Conservation (phyloP, 1,140 invertebrate species). For the Drosophila tsacasi region DNA sequence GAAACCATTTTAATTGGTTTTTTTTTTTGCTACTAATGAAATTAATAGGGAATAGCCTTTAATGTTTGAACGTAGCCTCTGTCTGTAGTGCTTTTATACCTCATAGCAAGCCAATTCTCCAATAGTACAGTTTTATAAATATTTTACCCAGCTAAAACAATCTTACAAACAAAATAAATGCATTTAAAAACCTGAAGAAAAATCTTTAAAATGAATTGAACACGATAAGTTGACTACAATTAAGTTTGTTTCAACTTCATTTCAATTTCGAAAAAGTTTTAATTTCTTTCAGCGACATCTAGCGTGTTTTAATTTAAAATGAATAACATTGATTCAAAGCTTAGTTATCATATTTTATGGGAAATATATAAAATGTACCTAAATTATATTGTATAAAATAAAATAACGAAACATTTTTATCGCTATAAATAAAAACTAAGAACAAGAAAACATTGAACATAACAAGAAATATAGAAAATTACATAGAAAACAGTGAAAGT, state of each 20-base stretch:
- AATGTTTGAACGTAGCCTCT: neutral
- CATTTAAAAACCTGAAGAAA: neutral
- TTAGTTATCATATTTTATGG: neutral
- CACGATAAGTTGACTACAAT: neutral
- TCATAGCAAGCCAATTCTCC: neutral
- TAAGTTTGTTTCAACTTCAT: neutral
- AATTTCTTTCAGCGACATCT: neutral
- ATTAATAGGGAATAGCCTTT: neutral
- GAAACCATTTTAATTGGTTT: neutral
- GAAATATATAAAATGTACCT: neutral
- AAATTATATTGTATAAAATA: neutral
- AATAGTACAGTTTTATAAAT: neutral
- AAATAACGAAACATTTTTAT: neutral
- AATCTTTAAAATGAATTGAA: neutral
- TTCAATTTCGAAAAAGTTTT: constrained; percentile 1
- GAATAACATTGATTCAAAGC: neutral
- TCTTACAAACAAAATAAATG: neutral
- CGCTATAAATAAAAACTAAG: neutral
- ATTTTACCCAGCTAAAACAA: neutral
- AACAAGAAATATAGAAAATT: neutral
- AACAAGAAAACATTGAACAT: neutral
- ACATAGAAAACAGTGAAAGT: neutral
- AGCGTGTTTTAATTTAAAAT: neutral
- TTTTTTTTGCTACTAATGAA: neutral
- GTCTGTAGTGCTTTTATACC: neutral